Base-by-base conservation (phyloP, 2,888 invertebrate species). In the Trissolcus japonicus region DNA sequence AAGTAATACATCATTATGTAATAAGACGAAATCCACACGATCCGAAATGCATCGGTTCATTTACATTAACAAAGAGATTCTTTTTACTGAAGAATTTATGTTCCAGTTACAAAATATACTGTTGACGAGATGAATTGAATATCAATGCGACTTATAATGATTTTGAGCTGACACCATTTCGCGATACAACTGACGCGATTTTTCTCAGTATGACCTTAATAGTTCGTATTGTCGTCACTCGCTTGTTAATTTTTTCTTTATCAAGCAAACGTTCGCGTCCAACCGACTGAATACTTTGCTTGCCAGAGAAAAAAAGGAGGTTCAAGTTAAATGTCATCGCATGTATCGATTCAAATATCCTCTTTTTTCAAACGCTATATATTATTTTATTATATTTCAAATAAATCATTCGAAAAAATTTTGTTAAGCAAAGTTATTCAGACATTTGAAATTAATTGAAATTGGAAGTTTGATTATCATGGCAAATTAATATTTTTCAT, bases 201-300 rank as follows among this genome's bases (percentile, higher is more conserved):
- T 54, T 60, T 65, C 65, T 72, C 50, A 72, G 65, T 60, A 60
- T 61, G 60, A 66, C 73, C 72, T 65, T 65, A 72, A 72, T 72
- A 51, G 65, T 65, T 54, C 17, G 65, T 13, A 61, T 55, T 25
- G 29, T 14, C 40, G 46, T 46, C 35, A 46, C 61, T 63, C 35
- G 57, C 46, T 63, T 57, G 56, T 57, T 72, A 72, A 63, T 72
- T 56, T 53, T n/a, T 63, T 63, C 63, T 63, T 63, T 59, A 72
- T 72, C 56, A 55, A 60, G 59, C 54, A 25, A 54, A 46, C 17
- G 40, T 48, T 61, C 35, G 60, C 53, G 21, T 9, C 60, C 60
- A 60, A 59, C 53, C 6, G 41, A 17, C 53, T 43, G 59, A 67
- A 66, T 66, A 51, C 40, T 21, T 43, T 29, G 62, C 29, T 46